Conservation (phyloP, 35 echinoderm and acorn worm genomes). For the Eucidaris tribuloides region DNA sequence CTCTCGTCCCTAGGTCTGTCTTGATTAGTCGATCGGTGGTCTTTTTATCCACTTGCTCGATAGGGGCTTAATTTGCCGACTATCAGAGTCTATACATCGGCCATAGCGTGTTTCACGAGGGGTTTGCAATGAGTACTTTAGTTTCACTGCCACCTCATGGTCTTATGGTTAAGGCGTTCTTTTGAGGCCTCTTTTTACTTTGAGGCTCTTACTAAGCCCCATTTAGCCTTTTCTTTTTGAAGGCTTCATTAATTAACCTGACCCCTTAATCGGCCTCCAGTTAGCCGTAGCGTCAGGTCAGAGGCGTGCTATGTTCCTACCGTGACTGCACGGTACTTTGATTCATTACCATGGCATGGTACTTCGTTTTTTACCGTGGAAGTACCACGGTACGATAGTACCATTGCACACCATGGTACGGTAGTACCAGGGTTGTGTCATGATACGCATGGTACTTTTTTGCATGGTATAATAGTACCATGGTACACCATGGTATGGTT, state of each 20-base stretch:
- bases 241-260: neutral
- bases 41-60: neutral
- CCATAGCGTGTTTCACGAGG: conserved; percentile 1
- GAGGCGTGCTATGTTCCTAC: neutral
- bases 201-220: neutral
- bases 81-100: neutral
- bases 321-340: too few species aligned
- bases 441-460: too few species aligned
- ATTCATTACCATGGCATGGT: too few species aligned
- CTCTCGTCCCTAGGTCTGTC: neutral
- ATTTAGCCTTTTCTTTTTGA: neutral
- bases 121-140: neutral
- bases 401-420: too few species aligned
- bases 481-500: too few species aligned
- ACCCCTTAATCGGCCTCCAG: neutral
- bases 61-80: neutral
- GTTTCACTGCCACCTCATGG: neutral
- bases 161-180: neutral
- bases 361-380: too few species aligned
- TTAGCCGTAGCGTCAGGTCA: conserved; percentile 14
- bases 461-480: too few species aligned
- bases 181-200: conserved; percentile 1
- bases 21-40: neutral
- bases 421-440: too few species aligned
- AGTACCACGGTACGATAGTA: too few species aligned